Evolutionary conservation across 37 sponge, comb jelly and placozoan species (phyloP), one percentile per base, ranked within the genome.

Genomic region (Tethya wilhelma): DNA sequence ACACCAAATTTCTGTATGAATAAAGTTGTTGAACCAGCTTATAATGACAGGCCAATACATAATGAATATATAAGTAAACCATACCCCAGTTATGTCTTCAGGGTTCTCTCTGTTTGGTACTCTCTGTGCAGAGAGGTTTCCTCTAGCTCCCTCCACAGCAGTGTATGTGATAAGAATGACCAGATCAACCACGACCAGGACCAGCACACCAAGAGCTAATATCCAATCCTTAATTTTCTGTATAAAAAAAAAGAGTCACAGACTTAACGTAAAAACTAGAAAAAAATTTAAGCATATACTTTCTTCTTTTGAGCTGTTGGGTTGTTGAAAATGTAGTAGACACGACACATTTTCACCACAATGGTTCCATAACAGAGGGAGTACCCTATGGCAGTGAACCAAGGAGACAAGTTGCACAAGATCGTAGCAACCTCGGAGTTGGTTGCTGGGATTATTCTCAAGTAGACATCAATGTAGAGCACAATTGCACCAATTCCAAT

Each of bases 281-380:
- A 9, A 49, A 19, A 49, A 49, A 9, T 64, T 26, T 42, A 64
- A 2, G 12, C 25, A 23, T 44, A 11, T 28, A n/a, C 46, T 38
- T 49, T 34, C 44, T 77, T 78, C 49, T 77, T 67, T 11, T 70
- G 67, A 12, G 72, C 38, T 49, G 70, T 65, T 32, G 79, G 79
- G 23, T 86, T 79, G 55, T 41, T 78, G 38, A 78, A 86, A 22
- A 86, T 86, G 58, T 86, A 79, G 58, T 86, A 86, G 6, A 86
- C 74, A 31, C 86, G 32, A 26, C 26, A 72, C 86, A 86, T 86
- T 62, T 86, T 86, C 23, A 64, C 79, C 25, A 86, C 30, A n/a
- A 86, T 79, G 56, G 86, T 79, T 2, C 79, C 86, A 86, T 66
- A 86, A 39, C 79, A 79, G 26, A 86, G 74, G 63, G 79, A 86